Conservation (phyloP, 2,797 vertebrate genomes). For the Threskiornis aethiopicus region DNA sequence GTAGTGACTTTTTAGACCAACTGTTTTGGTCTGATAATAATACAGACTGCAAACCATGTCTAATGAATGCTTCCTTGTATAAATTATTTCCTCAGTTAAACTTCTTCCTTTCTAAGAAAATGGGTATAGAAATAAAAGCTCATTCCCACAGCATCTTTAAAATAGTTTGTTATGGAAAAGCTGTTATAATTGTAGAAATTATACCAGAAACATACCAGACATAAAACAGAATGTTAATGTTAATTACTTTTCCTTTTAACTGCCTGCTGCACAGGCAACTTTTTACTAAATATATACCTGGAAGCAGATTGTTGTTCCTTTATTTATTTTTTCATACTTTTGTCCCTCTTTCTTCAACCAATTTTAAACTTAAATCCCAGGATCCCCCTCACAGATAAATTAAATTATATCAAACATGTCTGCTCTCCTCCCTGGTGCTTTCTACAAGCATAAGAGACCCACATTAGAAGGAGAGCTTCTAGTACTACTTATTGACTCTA, state of each 20-base stretch:
- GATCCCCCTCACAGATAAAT: neutral
- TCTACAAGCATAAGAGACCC: neutral
- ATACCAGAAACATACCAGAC: neutral
- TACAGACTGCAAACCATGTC: neutral
- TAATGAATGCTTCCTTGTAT: constrained; percentile 11
- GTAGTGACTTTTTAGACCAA: neutral
- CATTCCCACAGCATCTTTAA: neutral
- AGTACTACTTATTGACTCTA: neutral
- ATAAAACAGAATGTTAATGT: neutral
- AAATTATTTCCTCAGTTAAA: constrained; percentile 47
- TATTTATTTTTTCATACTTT: neutral
- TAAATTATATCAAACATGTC: neutral
- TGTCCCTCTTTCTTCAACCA: neutral
- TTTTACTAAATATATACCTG: neutral
- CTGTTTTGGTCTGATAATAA: neutral
- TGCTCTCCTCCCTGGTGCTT: neutral
- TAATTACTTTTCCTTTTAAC: constrained; percentile 19
- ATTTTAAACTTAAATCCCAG: neutral
- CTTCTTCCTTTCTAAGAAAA: constrained; percentile 29
- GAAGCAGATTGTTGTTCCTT: neutral
- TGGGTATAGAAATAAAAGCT: neutral
- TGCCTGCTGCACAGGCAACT: neutral
- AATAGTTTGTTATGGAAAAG: constrained; percentile 11
- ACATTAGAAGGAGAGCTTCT: neutral
- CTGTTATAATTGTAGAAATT: constrained; percentile 25